Percentiles rank a stretch among this genome's conserved stretches.
These are phyloP conservation scores for Beris chalybata DNA, from an alignment of 2,888 invertebrate species.

Conservation along the genomic window DNA sequence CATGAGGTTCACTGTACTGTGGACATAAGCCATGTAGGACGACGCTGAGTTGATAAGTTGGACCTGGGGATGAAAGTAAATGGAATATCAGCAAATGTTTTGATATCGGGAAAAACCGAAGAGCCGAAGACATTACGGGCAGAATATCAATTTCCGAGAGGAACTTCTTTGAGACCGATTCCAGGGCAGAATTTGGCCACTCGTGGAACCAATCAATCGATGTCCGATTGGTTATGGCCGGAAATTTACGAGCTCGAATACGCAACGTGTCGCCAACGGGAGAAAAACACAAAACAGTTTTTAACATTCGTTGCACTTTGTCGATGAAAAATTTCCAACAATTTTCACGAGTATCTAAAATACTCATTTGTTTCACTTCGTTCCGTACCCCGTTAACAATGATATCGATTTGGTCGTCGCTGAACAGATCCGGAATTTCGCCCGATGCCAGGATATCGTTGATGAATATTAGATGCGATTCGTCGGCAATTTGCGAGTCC, in stretches of 20 bases:
- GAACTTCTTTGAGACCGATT: slow-evolving; percentile 86
- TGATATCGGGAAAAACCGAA: slow-evolving; percentile 2
- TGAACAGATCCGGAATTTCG: slow-evolving; percentile 87
- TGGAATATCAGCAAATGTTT: background rate
- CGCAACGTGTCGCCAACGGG: slow-evolving; percentile 90
- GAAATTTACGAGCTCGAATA: slow-evolving; percentile 87
- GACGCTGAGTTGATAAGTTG: slow-evolving; percentile 71
- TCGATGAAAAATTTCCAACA: slow-evolving; percentile 96
- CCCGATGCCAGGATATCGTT: slow-evolving; percentile 94
- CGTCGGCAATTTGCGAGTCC: slow-evolving; percentile 91
- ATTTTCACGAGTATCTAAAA: slow-evolving; percentile 85
- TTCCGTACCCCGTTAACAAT: slow-evolving; percentile 76
- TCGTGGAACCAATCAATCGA: slow-evolving; percentile 97
- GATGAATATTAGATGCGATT: slow-evolving; percentile 85
- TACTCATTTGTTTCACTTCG: slow-evolving; percentile 81
- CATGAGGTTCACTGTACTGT: slow-evolving; percentile 85
- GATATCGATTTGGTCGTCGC: slow-evolving; percentile 89
- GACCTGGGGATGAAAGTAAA: slow-evolving; percentile 52
- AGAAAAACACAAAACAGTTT: slow-evolving; percentile 91
- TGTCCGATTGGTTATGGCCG: slow-evolving; percentile 90
- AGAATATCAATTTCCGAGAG: slow-evolving; percentile 75
- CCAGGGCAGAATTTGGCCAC: slow-evolving; percentile 90
- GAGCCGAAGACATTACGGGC: slow-evolving; percentile 59
- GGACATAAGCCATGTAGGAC: slow-evolving; percentile 89
- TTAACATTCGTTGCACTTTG: slow-evolving; percentile 76